Conservation (phyloP, 2,888 invertebrate genomes). For the Thereva nobilitata region DNA sequence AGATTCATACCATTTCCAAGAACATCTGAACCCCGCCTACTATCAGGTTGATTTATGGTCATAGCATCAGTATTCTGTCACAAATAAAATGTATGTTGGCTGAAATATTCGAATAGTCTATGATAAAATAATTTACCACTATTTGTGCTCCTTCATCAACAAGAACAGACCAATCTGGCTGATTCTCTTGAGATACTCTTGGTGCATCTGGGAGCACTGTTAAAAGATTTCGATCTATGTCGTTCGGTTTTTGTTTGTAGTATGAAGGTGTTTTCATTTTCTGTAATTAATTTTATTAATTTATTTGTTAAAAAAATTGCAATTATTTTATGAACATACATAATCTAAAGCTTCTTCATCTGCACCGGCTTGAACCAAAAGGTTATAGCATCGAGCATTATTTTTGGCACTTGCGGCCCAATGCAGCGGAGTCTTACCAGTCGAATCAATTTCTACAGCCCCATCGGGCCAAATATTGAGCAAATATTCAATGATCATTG, state of each 20-base stretch:
- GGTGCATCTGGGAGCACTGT: slow-evolving; percentile 80
- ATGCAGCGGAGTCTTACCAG: slow-evolving; percentile 85
- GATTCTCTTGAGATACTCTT: slow-evolving; percentile 71
- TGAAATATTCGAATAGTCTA: no score
- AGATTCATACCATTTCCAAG: slow-evolving; percentile 48
- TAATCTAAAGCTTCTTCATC: slow-evolving; percentile 83
- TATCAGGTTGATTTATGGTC: slow-evolving; percentile 17
- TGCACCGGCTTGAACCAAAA: slow-evolving; percentile 79
- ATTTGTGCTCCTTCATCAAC: slow-evolving; percentile 59
- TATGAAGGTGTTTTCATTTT: slow-evolving; percentile 81
- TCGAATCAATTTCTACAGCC: slow-evolving; percentile 73
- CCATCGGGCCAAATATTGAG: slow-evolving; percentile 70
- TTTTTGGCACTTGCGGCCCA: slow-evolving; percentile 83
- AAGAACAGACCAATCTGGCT: slow-evolving; percentile 61
- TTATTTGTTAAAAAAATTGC: slow-evolving; percentile 13
- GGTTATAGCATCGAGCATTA: slow-evolving; percentile 75
- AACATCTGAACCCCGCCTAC: slow-evolving; percentile 39
- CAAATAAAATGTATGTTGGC: neutral
- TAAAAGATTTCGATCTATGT: slow-evolving; percentile 74
- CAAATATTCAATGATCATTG: slow-evolving; percentile 75
- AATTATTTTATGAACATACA: slow-evolving; percentile 62
- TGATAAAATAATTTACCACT: no score
- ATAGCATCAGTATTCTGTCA: slow-evolving; percentile 1
- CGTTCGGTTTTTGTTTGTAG: slow-evolving; percentile 75
- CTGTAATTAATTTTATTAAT: slow-evolving; percentile 60